Percentiles rank a stretch among this genome's conserved stretches.
Evolutionary conservation across 2,797 vertebrate genomes (phyloP).

Genomic region (Melopsittacus undulatus): DNA sequence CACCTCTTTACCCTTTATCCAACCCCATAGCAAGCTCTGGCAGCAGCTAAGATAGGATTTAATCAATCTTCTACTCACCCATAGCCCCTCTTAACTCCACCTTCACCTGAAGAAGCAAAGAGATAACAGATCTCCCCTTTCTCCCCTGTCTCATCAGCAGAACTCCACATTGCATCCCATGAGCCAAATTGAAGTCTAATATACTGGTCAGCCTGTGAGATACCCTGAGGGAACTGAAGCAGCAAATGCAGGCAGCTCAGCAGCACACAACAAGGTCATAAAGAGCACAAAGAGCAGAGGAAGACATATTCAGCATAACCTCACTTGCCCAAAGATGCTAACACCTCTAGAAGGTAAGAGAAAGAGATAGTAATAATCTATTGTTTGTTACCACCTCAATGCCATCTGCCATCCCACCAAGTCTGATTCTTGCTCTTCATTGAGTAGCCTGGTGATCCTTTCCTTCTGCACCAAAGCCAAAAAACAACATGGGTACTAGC

Average conservation of each 20-base stretch:
- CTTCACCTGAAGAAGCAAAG: background rate
- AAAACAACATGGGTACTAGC: background rate
- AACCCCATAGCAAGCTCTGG: background rate
- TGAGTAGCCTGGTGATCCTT: background rate
- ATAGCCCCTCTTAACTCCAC: background rate
- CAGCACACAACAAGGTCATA: background rate
- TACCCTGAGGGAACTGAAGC: background rate
- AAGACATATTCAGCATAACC: rapidly evolving
- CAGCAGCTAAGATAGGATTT: background rate
- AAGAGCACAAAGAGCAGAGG: background rate
- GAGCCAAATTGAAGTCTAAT: background rate
- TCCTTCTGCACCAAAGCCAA: background rate
- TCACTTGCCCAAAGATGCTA: background rate
- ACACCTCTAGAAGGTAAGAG: background rate
- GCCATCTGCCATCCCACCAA: background rate
- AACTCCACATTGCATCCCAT: background rate
- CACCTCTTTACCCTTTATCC: background rate
- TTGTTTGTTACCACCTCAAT: background rate
- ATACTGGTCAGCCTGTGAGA: background rate
- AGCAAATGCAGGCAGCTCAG: background rate
- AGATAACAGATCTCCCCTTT: background rate
- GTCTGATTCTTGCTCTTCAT: background rate
- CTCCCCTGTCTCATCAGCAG: rapidly evolving
- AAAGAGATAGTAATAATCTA: background rate
- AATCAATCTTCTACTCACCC: background rate